Percentiles rank a stretch among this genome's conserved stretches.
Evolutionary conservation across 2,113 vertebrate species (phyloP).

Genomic region (Notiomystis cincta): DNA sequence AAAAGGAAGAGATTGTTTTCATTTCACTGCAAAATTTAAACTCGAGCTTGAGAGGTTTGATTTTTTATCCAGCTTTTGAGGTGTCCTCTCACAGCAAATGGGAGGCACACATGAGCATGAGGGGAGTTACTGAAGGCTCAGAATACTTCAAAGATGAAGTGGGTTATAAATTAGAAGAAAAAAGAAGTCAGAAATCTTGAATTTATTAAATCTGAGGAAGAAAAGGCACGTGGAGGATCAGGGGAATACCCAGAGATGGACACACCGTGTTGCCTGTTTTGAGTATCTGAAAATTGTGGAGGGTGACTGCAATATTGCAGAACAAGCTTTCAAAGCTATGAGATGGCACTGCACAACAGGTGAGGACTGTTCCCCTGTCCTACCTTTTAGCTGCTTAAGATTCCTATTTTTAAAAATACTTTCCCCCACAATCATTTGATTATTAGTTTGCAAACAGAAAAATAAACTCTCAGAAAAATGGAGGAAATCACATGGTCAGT

Average conservation of each 20-base stretch:
- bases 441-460: not conserved
- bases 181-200: not conserved
- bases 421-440: not conserved
- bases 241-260: not conserved
- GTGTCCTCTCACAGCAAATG: not conserved
- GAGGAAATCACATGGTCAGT: not conserved
- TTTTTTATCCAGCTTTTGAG: not conserved
- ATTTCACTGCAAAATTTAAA: not conserved
- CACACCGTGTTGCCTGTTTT: not conserved
- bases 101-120: not conserved
- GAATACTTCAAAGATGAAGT: not conserved
- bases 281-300: not conserved
- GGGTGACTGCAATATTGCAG: not conserved
- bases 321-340: not conserved
- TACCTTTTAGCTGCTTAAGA: not conserved
- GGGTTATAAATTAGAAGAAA: not conserved
- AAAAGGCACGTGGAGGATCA: not conserved
- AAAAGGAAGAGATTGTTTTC: not conserved
- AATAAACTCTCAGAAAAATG: not conserved
- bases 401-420: not conserved
- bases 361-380: not conserved
- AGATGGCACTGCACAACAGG: not conserved
- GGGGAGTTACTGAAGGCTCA: not conserved
- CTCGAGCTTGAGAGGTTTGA: not conserved
- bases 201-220: not conserved